A percentile compares a stretch with the other conserved stretches of the same genome.
Conservation (phyloP, 2,797 vertebrate species). For the Cichlasoma orientale region DNA sequence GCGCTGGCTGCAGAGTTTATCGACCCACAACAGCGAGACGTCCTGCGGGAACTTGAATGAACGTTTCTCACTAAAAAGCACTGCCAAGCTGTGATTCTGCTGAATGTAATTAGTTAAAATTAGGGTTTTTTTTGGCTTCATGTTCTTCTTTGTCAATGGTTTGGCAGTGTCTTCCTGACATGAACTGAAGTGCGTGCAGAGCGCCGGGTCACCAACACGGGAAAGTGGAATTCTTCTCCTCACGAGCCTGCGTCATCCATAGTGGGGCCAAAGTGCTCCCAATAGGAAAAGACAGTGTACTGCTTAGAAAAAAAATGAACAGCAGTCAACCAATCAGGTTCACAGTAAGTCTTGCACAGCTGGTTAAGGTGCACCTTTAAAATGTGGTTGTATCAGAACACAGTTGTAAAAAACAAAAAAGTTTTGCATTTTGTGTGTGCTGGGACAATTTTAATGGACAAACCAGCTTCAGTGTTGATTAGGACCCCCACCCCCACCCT, state of each 20-base stretch:
- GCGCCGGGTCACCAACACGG: conserved; percentile 32
- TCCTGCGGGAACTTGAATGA: conserved; percentile 56
- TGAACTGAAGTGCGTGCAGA: conserved; percentile 44
- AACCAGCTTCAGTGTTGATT: conserved; percentile 68
- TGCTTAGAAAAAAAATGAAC: conserved; percentile 28
- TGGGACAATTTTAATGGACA: conserved; percentile 86
- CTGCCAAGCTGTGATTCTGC: conserved; percentile 58
- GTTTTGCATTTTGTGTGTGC: conserved; percentile 88
- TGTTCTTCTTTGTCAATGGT: conserved; percentile 58
- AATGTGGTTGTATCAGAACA: conserved; percentile 13
- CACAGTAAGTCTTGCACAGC: conserved; percentile 30
- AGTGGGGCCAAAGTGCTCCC: conserved; percentile 18
- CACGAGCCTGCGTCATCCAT: conserved; percentile 11
- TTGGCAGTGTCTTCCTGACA: conserved; percentile 55
- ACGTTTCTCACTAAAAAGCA: conserved; percentile 49
- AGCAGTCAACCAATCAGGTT: conserved; percentile 18
- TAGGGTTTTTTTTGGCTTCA: conserved; percentile 4
- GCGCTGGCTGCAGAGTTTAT: conserved; percentile 10
- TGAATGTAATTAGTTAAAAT: conserved; percentile 39
- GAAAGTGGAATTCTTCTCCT: conserved; percentile 24
- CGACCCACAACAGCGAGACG: conserved; percentile 27
- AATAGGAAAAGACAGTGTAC: conserved; percentile 34
- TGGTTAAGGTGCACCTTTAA: conserved; percentile 31
- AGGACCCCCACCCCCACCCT: neutral
- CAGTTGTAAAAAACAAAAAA: conserved; percentile 82